Conservation (phyloP, 2,797 vertebrate species). For the Tolypeutes matacus region DNA sequence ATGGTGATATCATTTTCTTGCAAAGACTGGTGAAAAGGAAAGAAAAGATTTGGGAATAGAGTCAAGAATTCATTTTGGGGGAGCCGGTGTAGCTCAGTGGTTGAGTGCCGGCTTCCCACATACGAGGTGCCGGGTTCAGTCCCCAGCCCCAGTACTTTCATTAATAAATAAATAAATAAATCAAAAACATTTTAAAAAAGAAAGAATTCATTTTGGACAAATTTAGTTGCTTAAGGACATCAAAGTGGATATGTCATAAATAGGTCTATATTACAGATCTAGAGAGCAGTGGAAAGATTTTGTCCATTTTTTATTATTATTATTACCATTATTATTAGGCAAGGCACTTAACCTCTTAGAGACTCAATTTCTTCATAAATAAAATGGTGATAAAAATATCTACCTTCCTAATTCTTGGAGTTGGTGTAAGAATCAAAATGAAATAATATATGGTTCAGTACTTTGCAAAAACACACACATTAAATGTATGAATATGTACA, state of each 20-base stretch:
- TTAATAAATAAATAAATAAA: too few relatives aligned
- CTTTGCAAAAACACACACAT: constrained; percentile 13
- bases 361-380: constrained; percentile 26
- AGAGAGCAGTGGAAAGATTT: background rate
- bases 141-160: too few relatives aligned
- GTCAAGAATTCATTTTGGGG: constrained; percentile 2
- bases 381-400: background rate
- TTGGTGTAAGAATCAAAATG: background rate
- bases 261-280: background rate
- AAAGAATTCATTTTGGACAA: constrained; percentile 37
- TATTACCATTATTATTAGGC: background rate
- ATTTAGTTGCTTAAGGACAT: constrained; percentile 10
- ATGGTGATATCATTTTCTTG: background rate
- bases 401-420: background rate
- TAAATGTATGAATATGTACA: background rate
- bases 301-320: background rate
- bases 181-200: too few relatives aligned
- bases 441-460: background rate
- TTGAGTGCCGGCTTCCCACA: too few relatives aligned
- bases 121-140: too few relatives aligned
- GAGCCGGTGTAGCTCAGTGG: too few relatives aligned
- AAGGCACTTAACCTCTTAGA: background rate
- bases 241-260: background rate
- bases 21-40: background rate
- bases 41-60: background rate